A percentile compares a stretch with the other conserved stretches of the same genome.
Conservation (phyloP, 2,113 vertebrate species). For the Corydoras maculifer region DNA sequence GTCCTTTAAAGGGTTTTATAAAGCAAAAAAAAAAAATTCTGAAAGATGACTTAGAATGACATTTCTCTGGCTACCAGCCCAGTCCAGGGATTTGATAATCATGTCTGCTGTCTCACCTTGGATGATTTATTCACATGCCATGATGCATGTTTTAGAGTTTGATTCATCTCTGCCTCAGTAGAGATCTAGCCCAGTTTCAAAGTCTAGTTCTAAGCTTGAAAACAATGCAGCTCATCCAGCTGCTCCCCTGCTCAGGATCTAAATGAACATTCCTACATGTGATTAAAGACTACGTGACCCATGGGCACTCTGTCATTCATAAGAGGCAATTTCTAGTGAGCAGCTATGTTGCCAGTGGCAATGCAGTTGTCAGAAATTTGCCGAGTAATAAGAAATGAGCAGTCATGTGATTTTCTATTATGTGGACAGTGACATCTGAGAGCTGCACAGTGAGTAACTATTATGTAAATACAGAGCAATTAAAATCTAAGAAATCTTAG, state of each 20-base stretch:
- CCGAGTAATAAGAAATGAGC: slow-evolving; percentile 28
- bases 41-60: slow-evolving; percentile 6
- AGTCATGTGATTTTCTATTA: slow-evolving; percentile 45
- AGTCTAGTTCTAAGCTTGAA: background rate
- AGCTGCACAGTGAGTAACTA: slow-evolving; percentile 56
- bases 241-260: background rate
- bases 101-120: slow-evolving; percentile 23
- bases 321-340: background rate
- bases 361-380: slow-evolving; percentile 16
- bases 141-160: slow-evolving; percentile 23
- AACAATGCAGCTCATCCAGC: slow-evolving; percentile 3
- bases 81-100: slow-evolving; percentile 26
- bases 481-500: slow-evolving; percentile 49
- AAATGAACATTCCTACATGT: slow-evolving; percentile 9
- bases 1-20: background rate
- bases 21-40: slow-evolving; percentile 12
- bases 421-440: slow-evolving; percentile 46
- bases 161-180: slow-evolving; percentile 18
- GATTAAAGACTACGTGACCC: slow-evolving; percentile 38
- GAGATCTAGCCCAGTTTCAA: slow-evolving; percentile 5
- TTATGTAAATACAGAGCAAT: slow-evolving; percentile 66
- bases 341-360: slow-evolving; percentile 7
- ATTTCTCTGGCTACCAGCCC: slow-evolving; percentile 5
- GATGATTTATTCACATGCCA: slow-evolving; percentile 37
- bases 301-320: slow-evolving; percentile 23